These are phyloP conservation scores for Eunapius fragilis DNA, from an alignment of 37 sponge, comb jelly and placozoan genomes.

Conservation along the genomic window DNA sequence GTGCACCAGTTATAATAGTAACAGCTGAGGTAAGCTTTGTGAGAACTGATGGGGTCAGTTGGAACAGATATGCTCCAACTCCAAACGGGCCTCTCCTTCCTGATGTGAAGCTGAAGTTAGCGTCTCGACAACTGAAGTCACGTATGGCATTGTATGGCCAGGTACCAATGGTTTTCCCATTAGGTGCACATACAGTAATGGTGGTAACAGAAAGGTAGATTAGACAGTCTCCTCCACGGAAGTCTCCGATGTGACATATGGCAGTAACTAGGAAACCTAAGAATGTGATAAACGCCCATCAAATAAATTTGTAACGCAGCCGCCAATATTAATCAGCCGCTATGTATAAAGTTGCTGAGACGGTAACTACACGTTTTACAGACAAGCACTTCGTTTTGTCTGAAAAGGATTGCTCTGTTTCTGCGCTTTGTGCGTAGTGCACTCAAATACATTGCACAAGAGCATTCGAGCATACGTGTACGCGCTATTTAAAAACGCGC, in stretches of 20 bases:
- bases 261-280: neutral
- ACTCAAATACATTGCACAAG: no score
- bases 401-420: no score
- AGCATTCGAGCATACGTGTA: no score
- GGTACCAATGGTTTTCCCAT: constrained; percentile 1
- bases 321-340: neutral
- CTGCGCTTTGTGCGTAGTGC: no score
- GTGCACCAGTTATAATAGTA: neutral
- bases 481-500: no score
- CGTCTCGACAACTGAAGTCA: constrained; percentile 20
- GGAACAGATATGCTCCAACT: neutral
- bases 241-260: neutral
- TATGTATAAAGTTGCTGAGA: neutral
- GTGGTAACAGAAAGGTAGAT: neutral
- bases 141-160: constrained; percentile 38
- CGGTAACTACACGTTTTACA: neutral
- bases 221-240: neutral
- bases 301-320: neutral
- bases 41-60: neutral
- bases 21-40: neutral
- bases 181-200: neutral
- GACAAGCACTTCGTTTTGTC: neutral
- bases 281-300: neutral
- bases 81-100: constrained; percentile 1
- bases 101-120: constrained; percentile 31